These are phyloP conservation scores for Periplaneta americana DNA, from an alignment of 1,140 invertebrate species.

Conservation along the genomic window DNA sequence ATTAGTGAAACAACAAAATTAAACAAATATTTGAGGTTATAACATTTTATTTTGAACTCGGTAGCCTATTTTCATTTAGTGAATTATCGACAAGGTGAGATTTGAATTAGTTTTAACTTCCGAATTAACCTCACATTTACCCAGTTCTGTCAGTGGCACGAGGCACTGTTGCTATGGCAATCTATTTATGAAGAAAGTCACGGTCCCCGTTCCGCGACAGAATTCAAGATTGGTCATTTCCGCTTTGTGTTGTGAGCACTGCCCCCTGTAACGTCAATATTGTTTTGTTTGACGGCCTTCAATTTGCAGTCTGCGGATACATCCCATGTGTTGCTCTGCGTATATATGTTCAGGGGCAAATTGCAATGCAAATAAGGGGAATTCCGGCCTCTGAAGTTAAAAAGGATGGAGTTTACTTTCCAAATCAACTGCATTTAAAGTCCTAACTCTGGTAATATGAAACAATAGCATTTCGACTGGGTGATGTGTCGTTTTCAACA, in stretches of 20 bases:
- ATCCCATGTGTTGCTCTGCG: not conserved
- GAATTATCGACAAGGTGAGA: too few species aligned
- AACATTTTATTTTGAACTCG: too few species aligned
- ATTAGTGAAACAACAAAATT: too few species aligned
- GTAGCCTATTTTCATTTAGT: too few species aligned
- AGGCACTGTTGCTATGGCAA: not conserved
- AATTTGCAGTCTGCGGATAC: not conserved
- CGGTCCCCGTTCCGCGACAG: not conserved
- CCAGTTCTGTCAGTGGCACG: too few species aligned
- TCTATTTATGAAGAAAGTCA: not conserved
- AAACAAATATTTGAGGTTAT: too few species aligned
- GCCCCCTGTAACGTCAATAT: not conserved
- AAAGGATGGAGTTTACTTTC: not conserved
- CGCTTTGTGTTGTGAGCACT: not conserved
- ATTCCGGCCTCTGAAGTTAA: not conserved
- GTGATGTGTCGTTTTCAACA: too few species aligned
- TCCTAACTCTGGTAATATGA: too few species aligned
- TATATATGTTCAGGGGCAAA: not conserved
- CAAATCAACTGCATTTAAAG: not conserved
- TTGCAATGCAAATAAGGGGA: not conserved
- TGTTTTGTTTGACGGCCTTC: not conserved
- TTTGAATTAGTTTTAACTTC: too few species aligned
- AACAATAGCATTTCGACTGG: too few species aligned
- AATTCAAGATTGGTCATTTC: not conserved
- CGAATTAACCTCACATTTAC: too few species aligned